These are phyloP conservation scores for Gastrophysa polygoni DNA, from an alignment of 2,888 invertebrate species.

Conservation along the genomic window DNA sequence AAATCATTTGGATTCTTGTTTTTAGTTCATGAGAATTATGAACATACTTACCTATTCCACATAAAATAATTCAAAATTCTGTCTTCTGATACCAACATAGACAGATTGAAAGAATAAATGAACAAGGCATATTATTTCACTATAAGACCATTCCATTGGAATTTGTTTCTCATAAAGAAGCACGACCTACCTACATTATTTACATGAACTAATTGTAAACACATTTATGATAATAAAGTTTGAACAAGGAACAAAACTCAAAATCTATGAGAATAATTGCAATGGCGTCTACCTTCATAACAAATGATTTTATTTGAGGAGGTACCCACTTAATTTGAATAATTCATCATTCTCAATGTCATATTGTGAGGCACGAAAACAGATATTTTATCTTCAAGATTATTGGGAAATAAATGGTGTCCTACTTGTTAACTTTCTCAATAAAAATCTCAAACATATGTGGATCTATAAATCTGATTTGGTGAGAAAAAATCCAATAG, in stretches of 20 bases:
- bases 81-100: too few relatives aligned
- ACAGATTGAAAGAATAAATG: too few relatives aligned
- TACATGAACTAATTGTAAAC: slow-evolving; percentile 27
- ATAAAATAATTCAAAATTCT: too few relatives aligned
- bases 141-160: too few relatives aligned
- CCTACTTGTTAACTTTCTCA: slow-evolving; percentile 53
- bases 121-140: too few relatives aligned
- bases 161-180: background rate
- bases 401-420: slow-evolving; percentile 50
- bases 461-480: slow-evolving; percentile 19
- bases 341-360: slow-evolving; percentile 53
- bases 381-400: slow-evolving; percentile 43
- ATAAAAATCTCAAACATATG: slow-evolving; percentile 43
- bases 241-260: background rate
- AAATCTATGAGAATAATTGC: slow-evolving; percentile 31
- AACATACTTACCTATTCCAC: too few relatives aligned
- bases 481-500: slow-evolving; percentile 24
- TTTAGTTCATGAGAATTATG: too few relatives aligned
- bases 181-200: slow-evolving; percentile 8
- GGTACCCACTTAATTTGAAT: slow-evolving; percentile 34
- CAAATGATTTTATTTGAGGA: slow-evolving; percentile 28
- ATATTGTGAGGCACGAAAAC: slow-evolving; percentile 42
- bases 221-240: slow-evolving; percentile 6
- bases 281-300: slow-evolving; percentile 41
- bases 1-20: too few relatives aligned